Evolutionary conservation across 2,888 invertebrate genomes (phyloP).

Genomic region (Chloroclysta siterata): DNA sequence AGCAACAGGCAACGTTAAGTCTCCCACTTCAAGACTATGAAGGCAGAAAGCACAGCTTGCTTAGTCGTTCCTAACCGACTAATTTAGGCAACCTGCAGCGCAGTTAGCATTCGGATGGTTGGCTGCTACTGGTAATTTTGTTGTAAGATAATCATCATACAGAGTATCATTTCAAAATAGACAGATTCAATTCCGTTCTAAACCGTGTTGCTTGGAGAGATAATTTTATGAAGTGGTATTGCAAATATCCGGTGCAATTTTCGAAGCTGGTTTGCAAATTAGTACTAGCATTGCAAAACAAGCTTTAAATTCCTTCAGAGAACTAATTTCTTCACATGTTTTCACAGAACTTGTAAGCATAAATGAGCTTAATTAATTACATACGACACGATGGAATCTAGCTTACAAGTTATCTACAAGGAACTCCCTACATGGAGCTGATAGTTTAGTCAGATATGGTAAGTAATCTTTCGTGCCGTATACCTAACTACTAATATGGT

Average conservation of each 20-base stretch:
- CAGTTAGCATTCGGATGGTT: background rate
- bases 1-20: background rate
- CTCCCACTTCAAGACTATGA: background rate
- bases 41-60: too few species aligned
- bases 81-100: background rate
- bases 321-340: constrained; percentile 24
- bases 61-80: too few species aligned
- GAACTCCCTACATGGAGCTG: constrained; percentile 11
- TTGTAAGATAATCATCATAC: too few species aligned
- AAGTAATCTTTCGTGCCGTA: constrained; percentile 13
- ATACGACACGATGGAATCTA: constrained; percentile 15
- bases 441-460: constrained; percentile 20
- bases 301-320: constrained; percentile 15
- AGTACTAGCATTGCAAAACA: background rate
- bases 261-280: too few species aligned
- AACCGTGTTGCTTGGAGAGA: background rate
- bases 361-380: constrained; percentile 28
- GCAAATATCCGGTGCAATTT: too few species aligned
- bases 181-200: too few species aligned
- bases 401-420: background rate
- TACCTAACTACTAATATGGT: constrained; percentile 5
- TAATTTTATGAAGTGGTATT: background rate
- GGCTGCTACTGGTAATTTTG: background rate
- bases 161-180: too few species aligned
- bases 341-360: constrained; percentile 23